Evolutionary conservation across 30 jellyfish, hydroid and myxozoan genomes (phyloP), one percentile per base, ranked within the genome.

Genomic region (Chironex yamaguchii): DNA sequence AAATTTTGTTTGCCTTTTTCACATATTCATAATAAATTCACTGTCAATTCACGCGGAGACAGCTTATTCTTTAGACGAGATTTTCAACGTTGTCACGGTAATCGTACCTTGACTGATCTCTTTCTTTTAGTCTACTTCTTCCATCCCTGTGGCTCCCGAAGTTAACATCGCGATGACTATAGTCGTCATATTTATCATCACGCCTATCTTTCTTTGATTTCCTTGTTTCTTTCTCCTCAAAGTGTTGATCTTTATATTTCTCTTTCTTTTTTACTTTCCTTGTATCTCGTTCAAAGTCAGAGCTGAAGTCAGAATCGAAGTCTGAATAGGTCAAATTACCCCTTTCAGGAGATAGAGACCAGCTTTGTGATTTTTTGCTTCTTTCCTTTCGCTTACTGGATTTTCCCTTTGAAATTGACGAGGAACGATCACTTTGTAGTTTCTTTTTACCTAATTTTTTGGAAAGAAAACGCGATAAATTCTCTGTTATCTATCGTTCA

Each of bases 141-240:
- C 29, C 25, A n/a, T 79, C 96, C 25, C 67, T 90, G 62, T 78
- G 74, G 52, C 76, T 73, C 49, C 71, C 67, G 20, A 29, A 25
- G 49, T 62, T 26, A 11, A 20, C 9, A 32, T 79, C 90, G 22
- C 42, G 2, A 20, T 33, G 58, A 52, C 89, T 52, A 4, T 36
- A 50, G 0, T 88, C 96, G 1, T 66, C 89, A 52, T 67, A 65
- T 27, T 54, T 80, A 24, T 71, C 96, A 25, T 62, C 79, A 26
- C 72, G 29, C 22, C 71, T 79, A 0, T 51, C 92, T 29, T 52
- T 54, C 20, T 49, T 71, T 32, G 52, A 69, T 67, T 72, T 73
- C 33, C 34, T 17, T 2, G 65, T 89, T 0, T 79, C 89, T 3
- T 69, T 76, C 23, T 79, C 52, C 34, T 78, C 91, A 33, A 34